Evolutionary conservation across 2,797 vertebrate species (phyloP).

Genomic region (Eulemur mongoz): DNA sequence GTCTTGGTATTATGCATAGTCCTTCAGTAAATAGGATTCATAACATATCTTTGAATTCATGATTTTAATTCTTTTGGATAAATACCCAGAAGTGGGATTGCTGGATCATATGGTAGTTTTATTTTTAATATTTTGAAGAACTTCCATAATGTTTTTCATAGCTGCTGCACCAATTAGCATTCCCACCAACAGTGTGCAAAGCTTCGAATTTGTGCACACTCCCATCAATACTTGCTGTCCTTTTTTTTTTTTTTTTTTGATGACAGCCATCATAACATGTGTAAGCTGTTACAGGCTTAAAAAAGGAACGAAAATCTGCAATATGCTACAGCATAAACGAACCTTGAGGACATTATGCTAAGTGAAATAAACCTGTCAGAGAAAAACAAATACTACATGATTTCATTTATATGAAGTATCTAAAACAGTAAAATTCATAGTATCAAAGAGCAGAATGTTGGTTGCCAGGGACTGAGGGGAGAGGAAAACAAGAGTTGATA

Average conservation of each 20-base stretch:
- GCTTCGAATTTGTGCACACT: not conserved
- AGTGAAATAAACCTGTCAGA: not conserved
- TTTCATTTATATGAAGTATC: not conserved
- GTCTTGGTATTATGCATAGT: not conserved
- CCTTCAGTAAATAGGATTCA: not conserved
- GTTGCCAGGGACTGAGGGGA: not conserved
- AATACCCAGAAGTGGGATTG: not conserved
- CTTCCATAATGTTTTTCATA: not conserved
- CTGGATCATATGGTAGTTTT: not conserved
- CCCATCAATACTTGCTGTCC: not conserved
- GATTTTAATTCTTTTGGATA: not conserved
- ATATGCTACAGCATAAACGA: not conserved
- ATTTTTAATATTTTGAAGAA: not conserved
- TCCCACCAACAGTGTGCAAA: too few species aligned
- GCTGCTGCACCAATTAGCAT: not conserved
- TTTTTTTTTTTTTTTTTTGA: not conserved
- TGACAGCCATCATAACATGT: not conserved
- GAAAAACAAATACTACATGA: not conserved
- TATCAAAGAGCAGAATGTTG: not conserved
- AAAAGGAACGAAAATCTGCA: not conserved
- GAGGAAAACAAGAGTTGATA: not conserved
- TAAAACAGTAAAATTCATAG: not conserved
- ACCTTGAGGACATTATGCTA: not conserved
- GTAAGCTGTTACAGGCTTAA: not conserved
- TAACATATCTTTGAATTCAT: not conserved